Evolutionary conservation across 2,888 invertebrate species (phyloP), one percentile per base, ranked within the genome.

Genomic region (Ormyrus nitidulus): DNA sequence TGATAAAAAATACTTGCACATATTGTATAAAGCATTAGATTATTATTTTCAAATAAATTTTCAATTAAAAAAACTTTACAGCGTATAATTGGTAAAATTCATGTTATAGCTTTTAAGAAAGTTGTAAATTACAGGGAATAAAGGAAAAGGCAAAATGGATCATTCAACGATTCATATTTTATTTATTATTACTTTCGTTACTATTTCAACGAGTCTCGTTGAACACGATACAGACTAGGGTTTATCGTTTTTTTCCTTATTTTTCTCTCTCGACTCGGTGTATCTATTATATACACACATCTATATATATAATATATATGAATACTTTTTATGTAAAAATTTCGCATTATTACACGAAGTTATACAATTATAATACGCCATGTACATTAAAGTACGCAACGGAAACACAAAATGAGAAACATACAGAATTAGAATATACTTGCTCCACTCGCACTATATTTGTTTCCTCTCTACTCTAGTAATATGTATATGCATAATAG

Each of bases 161-260:
- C 49, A 73, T 82, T 78, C 56, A 82, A 82, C 80, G 80, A 80
- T 82, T 81, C 56, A 70, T 79, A 77, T 79, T 82, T 81, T 80
- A 82, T 82, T 82, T 81, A 82, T 80, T 82, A 80, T 82, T 81
- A 81, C 56, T 79, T 80, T 81, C 74, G 61, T 82, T 81, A 80
- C 79, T 82, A 81, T 77, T 78, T 80, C 82, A 82, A 82, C 82
- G 82, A 82, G 46, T 82, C 73, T 81, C 78, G 82, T 81, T 81
- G 80, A 82, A 78, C 77, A 82, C 80, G 82, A 81, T 82, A 82
- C 81, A 82, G 82, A 82, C 82, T 82, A 82, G 82, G 79, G 77
- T 82, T 82, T 77, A 82, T 82, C 82, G 78, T 80, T 80, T 75
- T 82, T 54, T 73, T 34, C 34, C 34, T 34, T 34, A 34, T 34